phyloP scores from a whole-genome alignment of 2,888 invertebrate genomes.

The Microplitis manilae region DNA sequence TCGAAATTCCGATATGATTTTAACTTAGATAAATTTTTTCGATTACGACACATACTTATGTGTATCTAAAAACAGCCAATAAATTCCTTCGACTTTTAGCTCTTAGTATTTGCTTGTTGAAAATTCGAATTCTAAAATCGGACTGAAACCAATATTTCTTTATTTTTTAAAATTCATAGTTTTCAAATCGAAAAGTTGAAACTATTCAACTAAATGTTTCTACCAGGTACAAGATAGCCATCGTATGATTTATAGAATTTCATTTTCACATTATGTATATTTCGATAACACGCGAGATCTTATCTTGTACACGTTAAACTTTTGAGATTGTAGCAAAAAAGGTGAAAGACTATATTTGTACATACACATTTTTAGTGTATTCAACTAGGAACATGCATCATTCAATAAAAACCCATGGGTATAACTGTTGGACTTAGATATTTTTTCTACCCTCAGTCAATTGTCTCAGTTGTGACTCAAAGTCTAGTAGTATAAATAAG shows the following conservation, averaged over 20 bases:
- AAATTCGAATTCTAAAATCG: not conserved
- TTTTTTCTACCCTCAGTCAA: not conserved
- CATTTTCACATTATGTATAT: not conserved
- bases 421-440: not conserved
- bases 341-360: not conserved
- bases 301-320: not conserved
- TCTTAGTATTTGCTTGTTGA: not conserved
- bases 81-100: too few species aligned
- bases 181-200: not conserved
- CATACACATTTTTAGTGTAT: not conserved
- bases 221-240: constrained; percentile 1
- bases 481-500: not conserved
- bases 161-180: not conserved
- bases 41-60: too few species aligned
- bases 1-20: too few species aligned
- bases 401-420: not conserved
- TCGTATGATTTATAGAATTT: not conserved
- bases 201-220: not conserved
- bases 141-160: not conserved
- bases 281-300: constrained; percentile 3
- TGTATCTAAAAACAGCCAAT: too few species aligned
- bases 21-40: too few species aligned
- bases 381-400: not conserved
- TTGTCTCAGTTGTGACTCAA: not conserved
- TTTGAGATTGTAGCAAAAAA: not conserved